Percentiles rank a stretch among this genome's conserved stretches.
These are phyloP conservation scores for Podarcis muralis DNA, from an alignment of 2,113 vertebrate species.

Conservation along the genomic window DNA sequence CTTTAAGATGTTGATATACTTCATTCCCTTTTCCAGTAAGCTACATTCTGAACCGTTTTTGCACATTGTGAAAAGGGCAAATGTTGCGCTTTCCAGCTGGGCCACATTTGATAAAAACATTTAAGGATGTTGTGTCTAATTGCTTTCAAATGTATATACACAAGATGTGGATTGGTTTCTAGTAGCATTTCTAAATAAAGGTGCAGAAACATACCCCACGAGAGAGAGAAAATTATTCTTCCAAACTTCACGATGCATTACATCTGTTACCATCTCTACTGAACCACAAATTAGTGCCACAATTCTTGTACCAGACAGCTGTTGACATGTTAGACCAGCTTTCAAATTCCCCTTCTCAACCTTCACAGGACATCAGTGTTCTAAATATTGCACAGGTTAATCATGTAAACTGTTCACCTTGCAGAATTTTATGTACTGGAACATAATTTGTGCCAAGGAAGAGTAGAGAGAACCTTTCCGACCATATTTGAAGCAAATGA, in stretches of 20 bases:
- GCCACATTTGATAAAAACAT: not conserved
- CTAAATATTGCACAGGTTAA: conserved; percentile 62
- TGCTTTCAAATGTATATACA: not conserved
- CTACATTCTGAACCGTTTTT: conserved; percentile 61
- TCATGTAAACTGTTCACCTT: conserved; percentile 25
- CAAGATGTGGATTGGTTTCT: not conserved
- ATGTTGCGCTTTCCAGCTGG: not conserved
- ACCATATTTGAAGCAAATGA: conserved; percentile 33
- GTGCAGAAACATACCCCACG: not conserved
- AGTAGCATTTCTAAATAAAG: not conserved
- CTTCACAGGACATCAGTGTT: conserved; percentile 63
- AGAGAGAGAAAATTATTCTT: not conserved
- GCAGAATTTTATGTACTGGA: conserved; percentile 56
- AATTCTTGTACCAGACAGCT: conserved; percentile 29
- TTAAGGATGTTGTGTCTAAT: not conserved
- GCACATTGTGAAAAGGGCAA: conserved; percentile 58
- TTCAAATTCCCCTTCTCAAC: conserved; percentile 63
- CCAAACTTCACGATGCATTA: not conserved
- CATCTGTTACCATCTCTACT: not conserved
- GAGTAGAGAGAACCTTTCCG: conserved; percentile 32
- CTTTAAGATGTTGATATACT: conserved; percentile 70
- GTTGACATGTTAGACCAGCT: conserved; percentile 67
- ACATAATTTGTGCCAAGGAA: conserved; percentile 59
- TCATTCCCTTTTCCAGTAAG: conserved; percentile 78
- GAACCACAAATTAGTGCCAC: conserved; percentile 47